Base-by-base conservation (phyloP, 2,797 vertebrate species). In the Aphelocoma californica region DNA sequence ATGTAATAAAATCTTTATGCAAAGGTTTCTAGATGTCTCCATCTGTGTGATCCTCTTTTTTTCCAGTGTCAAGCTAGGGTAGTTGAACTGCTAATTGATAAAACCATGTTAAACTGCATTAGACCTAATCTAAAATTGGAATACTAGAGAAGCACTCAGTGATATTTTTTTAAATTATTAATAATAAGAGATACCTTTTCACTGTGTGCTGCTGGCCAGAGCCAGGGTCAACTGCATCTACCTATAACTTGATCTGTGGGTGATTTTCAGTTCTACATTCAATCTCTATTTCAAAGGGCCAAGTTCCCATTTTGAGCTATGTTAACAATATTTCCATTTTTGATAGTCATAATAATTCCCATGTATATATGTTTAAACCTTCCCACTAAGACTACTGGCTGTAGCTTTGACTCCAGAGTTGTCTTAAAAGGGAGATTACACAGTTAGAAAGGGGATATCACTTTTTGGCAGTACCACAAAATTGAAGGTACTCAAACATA, bases 401-500 rank as follows among this genome's bases (percentile, higher is more conserved):
- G 88, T 75, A 51, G n/a, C 23, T 73, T 94, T 93, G 92, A 73
- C 80, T 96, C 80, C 79, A 57, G 42, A 31, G 80, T 50, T 96
- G 83, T 69, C 61, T 90, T 96, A 73, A 92, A 95, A 83, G 48
- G 64, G 60, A 51, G 65, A 47, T 81, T 65, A 80, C 44, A 57
- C 48, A 73, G 60, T 87, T 61, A 93, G 82, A 79, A 95, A 88
- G 71, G 25, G 29, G 20, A 4, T 50, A 94, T 51, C 29, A 15
- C 28, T 32, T 51, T 94, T 78, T 94, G 92, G 56, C 62, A 91
- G 64, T 36, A 75, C 40, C 56, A 44, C 9, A 42, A 88, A 86
- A 91, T 19, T 91, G 69, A 88, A 95, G 90, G 84, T 44, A 56
- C 65, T 95, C 42, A 87, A 65, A 93, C 86, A 83, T 83, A 95